Percentiles rank a stretch among this genome's conserved stretches.
phyloP scores from a whole-genome alignment of 2,888 invertebrate species.

The Metacarcinus magister region DNA sequence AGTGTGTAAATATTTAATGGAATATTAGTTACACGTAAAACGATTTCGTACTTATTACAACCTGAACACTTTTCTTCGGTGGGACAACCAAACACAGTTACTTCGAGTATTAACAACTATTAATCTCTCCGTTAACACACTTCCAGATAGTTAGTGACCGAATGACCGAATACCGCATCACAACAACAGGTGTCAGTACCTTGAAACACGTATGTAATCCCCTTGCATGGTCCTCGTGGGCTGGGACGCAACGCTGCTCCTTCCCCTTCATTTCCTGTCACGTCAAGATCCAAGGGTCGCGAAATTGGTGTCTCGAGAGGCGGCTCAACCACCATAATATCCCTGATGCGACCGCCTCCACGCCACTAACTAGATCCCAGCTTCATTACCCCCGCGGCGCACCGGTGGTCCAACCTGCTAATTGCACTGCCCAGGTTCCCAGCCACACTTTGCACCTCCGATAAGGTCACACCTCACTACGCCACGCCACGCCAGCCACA shows the following conservation, averaged over 20 bases:
- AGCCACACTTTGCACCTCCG: background rate
- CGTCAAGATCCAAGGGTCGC: background rate
- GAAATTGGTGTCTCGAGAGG: background rate
- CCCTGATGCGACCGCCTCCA: background rate
- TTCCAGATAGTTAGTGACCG: background rate
- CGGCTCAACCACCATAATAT: background rate
- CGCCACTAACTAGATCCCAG: conserved; percentile 1
- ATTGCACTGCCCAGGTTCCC: background rate
- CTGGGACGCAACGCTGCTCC: background rate
- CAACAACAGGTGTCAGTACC: background rate
- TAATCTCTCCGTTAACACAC: no score
- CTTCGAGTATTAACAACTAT: no score
- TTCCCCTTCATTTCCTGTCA: background rate
- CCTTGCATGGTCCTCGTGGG: background rate
- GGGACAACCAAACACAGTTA: no score
- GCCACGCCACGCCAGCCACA: no score
- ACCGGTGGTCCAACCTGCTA: background rate
- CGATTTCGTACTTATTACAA: no score
- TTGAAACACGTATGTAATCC: background rate
- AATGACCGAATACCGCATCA: background rate
- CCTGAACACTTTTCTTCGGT: no score
- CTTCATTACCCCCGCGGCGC: background rate
- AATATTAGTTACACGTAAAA: no score
- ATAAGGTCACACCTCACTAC: background rate
- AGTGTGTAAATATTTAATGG: no score